Base-by-base conservation (phyloP, 53 echinoderm and acorn worm genomes). In the Arbacia lixula region DNA sequence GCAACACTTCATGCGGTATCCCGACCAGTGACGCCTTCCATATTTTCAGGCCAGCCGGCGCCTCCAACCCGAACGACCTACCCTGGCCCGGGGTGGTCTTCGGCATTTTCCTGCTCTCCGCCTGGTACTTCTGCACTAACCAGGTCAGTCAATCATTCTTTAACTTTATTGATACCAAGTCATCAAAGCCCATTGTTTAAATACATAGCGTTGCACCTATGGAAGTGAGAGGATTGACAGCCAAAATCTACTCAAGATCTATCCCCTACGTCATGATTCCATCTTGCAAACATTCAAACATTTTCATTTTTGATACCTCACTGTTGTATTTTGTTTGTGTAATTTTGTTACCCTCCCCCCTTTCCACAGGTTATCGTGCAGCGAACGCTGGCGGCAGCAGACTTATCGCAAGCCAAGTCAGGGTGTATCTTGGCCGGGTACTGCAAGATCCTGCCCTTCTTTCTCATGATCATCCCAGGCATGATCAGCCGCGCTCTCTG, bases 121-220 rank as follows among this genome's bases (percentile, higher is more conserved):
- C 91, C 20, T 94, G 87, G 81, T 94, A 88, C 71, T 94, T 94
- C 75, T 91, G 94, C 40, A 91, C 94, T 43, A 94, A 94, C 41
- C 94, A 94, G 91, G 94, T 93, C 34, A 5, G 9, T 30, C 49
- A 14, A 46, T 14, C 49, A 46, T 10, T 46, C 14, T n/a, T n/a
- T n/a, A n/a, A n/a, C n/a, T n/a, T n/a, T n/a, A n/a, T n/a, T n/a
- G n/a, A n/a, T n/a, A n/a, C n/a, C n/a, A n/a, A n/a, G n/a, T n/a
- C n/a, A n/a, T n/a, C n/a, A n/a, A n/a, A n/a, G n/a, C n/a, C n/a
- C n/a, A n/a, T n/a, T n/a, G n/a, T n/a, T n/a, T n/a, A n/a, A n/a
- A n/a, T n/a, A n/a, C n/a, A n/a, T n/a, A n/a, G n/a, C n/a, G n/a
- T n/a, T n/a, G n/a, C n/a, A n/a, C n/a, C n/a, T n/a, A n/a, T n/a